Evolutionary conservation across 2,888 invertebrate species (phyloP).

Genomic region (Acholoe squamosa): DNA sequence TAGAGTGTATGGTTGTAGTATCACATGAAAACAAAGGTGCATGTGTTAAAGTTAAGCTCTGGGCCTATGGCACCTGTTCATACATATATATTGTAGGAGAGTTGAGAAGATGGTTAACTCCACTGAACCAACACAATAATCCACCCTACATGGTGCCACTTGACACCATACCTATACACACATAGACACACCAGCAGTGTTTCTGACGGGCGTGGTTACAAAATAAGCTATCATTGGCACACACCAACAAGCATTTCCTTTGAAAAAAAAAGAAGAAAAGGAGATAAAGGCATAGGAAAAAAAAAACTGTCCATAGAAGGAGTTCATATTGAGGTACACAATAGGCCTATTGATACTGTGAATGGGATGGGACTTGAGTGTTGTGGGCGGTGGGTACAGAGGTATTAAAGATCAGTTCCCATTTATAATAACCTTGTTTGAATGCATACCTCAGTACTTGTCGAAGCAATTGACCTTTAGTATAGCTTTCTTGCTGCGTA

Average conservation of each 20-base stretch:
- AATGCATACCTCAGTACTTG: background rate
- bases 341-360: background rate
- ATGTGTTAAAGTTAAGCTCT: background rate
- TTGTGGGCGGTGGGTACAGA: background rate
- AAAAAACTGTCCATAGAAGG: background rate
- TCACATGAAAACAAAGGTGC: no score
- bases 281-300: background rate
- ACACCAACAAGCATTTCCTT: background rate
- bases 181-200: background rate
- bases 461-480: background rate
- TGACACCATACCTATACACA: background rate
- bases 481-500: no score
- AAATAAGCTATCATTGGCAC: background rate
- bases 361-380: no score
- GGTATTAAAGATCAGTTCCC: background rate
- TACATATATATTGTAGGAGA: background rate
- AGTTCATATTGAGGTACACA: background rate
- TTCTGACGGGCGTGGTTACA: constrained; percentile 16
- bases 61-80: background rate
- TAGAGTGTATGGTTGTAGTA: no score
- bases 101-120: background rate
- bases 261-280: background rate
- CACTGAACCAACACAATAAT: background rate
- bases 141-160: background rate
- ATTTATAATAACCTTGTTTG: constrained; percentile 41